These are phyloP conservation scores for Sebastes fasciatus DNA, from an alignment of 2,113 vertebrate species.

Conservation along the genomic window DNA sequence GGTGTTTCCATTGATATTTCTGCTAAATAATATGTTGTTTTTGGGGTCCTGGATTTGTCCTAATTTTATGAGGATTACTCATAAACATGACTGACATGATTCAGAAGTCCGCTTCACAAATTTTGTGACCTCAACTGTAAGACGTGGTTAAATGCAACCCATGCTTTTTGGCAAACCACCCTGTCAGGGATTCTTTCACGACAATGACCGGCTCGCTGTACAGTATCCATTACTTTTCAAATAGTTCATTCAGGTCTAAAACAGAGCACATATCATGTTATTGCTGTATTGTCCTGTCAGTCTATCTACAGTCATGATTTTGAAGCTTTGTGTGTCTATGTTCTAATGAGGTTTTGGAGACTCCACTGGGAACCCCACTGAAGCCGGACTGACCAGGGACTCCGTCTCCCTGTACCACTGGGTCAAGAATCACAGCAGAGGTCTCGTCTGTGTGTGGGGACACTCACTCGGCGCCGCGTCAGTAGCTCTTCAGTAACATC, in stretches of 20 bases:
- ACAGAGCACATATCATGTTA: neutral
- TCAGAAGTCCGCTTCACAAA: no score
- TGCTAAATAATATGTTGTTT: neutral
- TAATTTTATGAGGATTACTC: neutral
- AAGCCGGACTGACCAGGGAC: constrained; percentile 87
- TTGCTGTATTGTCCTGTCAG: neutral
- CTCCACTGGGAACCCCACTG: constrained; percentile 87
- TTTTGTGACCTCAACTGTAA: no score
- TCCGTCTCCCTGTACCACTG: constrained; percentile 88
- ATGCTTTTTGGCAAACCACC: no score
- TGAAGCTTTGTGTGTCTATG: neutral
- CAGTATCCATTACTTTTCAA: no score
- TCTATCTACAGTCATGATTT: neutral
- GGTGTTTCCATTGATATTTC: neutral
- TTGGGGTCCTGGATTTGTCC: neutral
- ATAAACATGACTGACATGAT: neutral
- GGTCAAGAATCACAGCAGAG: constrained; percentile 82
- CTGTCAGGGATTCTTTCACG: no score
- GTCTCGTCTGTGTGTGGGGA: constrained; percentile 88
- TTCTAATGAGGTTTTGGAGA: constrained; percentile 87
- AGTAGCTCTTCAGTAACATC: constrained; percentile 23
- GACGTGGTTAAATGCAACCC: no score
- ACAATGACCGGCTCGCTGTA: no score
- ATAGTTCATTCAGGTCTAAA: neutral
- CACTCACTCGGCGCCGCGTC: constrained; percentile 91